These are phyloP conservation scores for Porites divaricata DNA, from an alignment of 92 coral and sea anemone genomes.

Conservation along the genomic window DNA sequence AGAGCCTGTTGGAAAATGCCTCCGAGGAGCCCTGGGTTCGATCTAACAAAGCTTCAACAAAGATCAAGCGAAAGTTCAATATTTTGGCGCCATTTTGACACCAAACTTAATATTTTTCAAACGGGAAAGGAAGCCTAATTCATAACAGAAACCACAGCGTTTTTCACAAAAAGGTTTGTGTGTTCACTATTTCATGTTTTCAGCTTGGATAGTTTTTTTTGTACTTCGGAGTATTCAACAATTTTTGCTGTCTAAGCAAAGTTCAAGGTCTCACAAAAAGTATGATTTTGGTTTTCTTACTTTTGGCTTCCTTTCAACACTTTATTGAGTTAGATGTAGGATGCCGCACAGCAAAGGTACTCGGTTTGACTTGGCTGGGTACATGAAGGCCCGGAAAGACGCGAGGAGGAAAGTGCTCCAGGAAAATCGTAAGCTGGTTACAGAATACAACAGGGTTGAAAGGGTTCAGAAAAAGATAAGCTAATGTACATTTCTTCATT, in stretches of 20 bases:
- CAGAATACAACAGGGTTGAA: constrained; percentile 2
- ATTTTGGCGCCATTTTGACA: constrained; percentile 30
- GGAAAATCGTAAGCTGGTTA: background rate
- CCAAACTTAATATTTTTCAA: constrained; percentile 7
- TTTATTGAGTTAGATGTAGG: background rate
- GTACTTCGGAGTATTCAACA: background rate
- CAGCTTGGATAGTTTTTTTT: constrained; percentile 16
- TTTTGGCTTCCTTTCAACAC: background rate
- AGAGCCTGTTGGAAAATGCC: constrained; percentile 16
- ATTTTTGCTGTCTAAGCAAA: background rate
- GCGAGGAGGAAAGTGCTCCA: background rate
- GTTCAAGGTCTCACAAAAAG: constrained; percentile 1
- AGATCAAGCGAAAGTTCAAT: background rate
- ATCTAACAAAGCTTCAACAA: background rate
- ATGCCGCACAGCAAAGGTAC: constrained; percentile 31
- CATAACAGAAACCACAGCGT: background rate
- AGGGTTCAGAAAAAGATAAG: constrained; percentile 1
- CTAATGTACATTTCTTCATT: background rate
- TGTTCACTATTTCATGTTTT: background rate
- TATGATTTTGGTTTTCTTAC: constrained; percentile 26
- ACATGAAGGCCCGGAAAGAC: constrained; percentile 33
- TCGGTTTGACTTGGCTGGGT: constrained; percentile 37
- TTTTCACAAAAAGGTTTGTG: constrained; percentile 6
- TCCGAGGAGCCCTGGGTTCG: constrained; percentile 17
- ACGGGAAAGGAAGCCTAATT: background rate